A percentile compares a stretch with the other conserved stretches of the same genome.
Evolutionary conservation across 2,797 vertebrate species (phyloP).

Genomic region (Peromyscus nudipes): DNA sequence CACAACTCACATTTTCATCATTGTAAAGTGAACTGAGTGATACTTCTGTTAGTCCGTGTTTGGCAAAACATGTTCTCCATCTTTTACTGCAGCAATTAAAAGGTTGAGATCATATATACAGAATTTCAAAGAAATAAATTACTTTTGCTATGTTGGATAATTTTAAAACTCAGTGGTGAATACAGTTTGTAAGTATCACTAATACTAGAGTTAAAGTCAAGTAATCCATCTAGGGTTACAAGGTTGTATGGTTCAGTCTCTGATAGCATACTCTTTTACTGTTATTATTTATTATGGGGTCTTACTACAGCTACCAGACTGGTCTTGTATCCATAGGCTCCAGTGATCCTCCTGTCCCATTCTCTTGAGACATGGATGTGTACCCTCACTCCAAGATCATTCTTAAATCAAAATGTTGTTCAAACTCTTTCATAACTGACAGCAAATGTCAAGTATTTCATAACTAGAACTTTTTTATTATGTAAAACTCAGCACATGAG

Average conservation of each 20-base stretch:
- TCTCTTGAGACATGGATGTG: background rate
- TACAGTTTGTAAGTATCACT: background rate
- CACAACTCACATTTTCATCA: background rate
- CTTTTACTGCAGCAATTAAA: conserved; percentile 5
- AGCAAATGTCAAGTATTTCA: conserved; percentile 22
- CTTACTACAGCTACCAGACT: background rate
- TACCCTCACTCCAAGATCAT: background rate
- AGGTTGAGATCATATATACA: background rate
- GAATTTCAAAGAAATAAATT: background rate
- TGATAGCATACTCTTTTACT: background rate
- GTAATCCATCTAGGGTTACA: background rate
- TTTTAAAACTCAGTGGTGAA: background rate
- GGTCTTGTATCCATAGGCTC: background rate
- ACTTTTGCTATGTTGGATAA: background rate
- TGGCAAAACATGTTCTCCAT: background rate
- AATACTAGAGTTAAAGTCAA: background rate
- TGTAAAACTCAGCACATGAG: background rate
- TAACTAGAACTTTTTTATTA: background rate
- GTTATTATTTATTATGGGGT: background rate
- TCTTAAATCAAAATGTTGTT: background rate
- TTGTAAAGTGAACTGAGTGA: background rate
- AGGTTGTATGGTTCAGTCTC: background rate
- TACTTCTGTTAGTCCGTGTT: background rate
- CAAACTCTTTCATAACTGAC: background rate
- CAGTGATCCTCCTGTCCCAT: background rate